phyloP scores from a whole-genome alignment of 2,113 vertebrate species.

The Psettodes erumei region DNA sequence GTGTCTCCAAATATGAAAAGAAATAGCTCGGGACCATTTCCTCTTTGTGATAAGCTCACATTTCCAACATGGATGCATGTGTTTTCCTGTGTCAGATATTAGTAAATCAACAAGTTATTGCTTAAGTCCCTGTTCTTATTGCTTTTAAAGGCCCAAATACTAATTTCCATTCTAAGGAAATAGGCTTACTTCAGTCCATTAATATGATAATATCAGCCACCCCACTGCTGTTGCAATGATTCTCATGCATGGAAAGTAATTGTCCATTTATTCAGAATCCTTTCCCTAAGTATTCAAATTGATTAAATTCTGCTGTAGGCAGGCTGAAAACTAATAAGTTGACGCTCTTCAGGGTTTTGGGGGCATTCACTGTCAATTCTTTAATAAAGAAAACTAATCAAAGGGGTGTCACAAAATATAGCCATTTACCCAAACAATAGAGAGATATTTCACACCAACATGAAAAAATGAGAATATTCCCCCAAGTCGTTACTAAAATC shows the following conservation, averaged over 20 bases:
- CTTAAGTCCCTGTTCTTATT: slow-evolving; percentile 32
- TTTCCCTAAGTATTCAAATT: slow-evolving; percentile 54
- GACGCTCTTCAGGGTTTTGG: slow-evolving; percentile 30
- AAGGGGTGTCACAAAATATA: slow-evolving; percentile 56
- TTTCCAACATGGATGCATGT: background rate
- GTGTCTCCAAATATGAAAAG: slow-evolving; percentile 7
- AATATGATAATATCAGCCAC: slow-evolving; percentile 63
- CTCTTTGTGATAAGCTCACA: background rate
- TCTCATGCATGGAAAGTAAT: slow-evolving; percentile 53
- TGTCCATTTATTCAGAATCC: slow-evolving; percentile 53
- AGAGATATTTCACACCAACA: slow-evolving; percentile 32
- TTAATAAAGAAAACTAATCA: slow-evolving; percentile 67
- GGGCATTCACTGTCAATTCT: slow-evolving; percentile 56
- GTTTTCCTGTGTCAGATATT: slow-evolving; percentile 14
- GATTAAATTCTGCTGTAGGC: slow-evolving; percentile 50
- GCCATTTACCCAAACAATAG: slow-evolving; percentile 56
- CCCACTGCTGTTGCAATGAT: slow-evolving; percentile 32
- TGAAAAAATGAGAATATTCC: slow-evolving; percentile 42
- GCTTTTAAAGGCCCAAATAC: slow-evolving; percentile 7
- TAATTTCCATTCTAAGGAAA: slow-evolving; percentile 55
- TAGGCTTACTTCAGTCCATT: slow-evolving; percentile 44
- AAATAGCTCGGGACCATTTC: background rate
- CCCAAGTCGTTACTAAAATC: slow-evolving; percentile 45
- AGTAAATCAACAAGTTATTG: slow-evolving; percentile 9
- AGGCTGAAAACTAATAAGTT: slow-evolving; percentile 43